Base-by-base conservation (phyloP, 2,888 invertebrate genomes). In the Chymomyza fuscimana region DNA sequence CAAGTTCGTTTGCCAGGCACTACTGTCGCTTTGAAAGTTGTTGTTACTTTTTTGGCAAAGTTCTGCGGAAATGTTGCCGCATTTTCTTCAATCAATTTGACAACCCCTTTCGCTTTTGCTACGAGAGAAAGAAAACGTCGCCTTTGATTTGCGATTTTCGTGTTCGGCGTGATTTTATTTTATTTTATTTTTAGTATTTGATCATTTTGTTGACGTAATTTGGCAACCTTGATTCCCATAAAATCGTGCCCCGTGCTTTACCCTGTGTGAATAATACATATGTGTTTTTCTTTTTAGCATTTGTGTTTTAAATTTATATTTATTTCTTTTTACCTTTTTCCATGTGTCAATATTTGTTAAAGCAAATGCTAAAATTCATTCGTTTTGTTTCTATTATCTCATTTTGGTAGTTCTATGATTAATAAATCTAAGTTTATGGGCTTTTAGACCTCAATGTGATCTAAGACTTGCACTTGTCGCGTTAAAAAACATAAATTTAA, bases 121-220 rank as follows among this genome's bases (percentile, higher is more conserved):
- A 6, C 67, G 67, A 74, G 71, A 19, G 10, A 75, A 75, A 77
- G 56, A 73, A 83, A 77, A 74, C 81, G 86, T 83, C 82, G 82
- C 72, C 82, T 86, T 83, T 86, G 86, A 83, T 86, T 86, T 83
- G 84, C 70, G 60, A 77, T 73, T 67, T 50, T 62, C 66, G 60
- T 69, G 36, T 22, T 46, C 46, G 36, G 12, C 67, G 16, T 54
- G 16, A 54, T 51, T 58, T 61, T 82, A 82, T 85, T 86, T 83
- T 86, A 52, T 51, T 58, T 61, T 82, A 82, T 85, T 86, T 83
- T 86, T 86, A 79, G 83, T 74, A 79, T 65, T 75, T 73, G 80
- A 86, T 86, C 82, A 71, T 75, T 62, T 69, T 76, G 83, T 86
- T 83, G 83, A 83, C 83, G 83, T 86, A 84, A 83, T 83, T 84